Percentiles rank a stretch among this genome's conserved stretches.
Evolutionary conservation across 2,888 invertebrate species (phyloP).

Genomic region (Ophraella communa): DNA sequence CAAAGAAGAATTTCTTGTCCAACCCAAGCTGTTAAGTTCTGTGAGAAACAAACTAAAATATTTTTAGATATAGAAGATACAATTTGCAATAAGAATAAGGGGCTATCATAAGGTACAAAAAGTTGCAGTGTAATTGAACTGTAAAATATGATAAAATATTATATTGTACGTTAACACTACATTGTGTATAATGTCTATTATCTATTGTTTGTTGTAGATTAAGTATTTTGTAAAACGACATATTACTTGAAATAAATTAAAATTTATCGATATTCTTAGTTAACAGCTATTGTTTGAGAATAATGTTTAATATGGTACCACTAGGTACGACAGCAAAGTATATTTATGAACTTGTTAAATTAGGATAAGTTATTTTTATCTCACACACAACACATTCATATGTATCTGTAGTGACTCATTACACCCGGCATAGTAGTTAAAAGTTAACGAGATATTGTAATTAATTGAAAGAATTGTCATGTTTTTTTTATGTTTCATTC

Average conservation of each 20-base stretch:
- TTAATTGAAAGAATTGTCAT: conserved; percentile 1
- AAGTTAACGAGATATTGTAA: conserved; percentile 16
- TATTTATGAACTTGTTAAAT: conserved; percentile 1
- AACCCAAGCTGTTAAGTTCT: too few species aligned
- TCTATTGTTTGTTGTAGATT: not conserved
- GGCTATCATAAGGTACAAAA: too few species aligned
- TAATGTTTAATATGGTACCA: not conserved
- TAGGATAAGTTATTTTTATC: conserved; percentile 2
- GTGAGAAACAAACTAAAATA: too few species aligned
- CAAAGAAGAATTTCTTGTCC: too few species aligned
- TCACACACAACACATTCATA: not conserved
- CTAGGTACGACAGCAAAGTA: not conserved
- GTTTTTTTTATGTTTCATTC: not conserved
- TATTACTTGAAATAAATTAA: not conserved
- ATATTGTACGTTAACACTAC: not conserved
- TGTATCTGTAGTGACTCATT: conserved; percentile 14
- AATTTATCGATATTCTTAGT: not conserved
- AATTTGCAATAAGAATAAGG: too few species aligned
- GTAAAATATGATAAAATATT: not conserved
- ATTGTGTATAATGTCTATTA: not conserved
- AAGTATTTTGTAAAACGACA: not conserved
- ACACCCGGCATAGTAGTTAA: conserved; percentile 21
- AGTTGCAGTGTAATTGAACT: not conserved
- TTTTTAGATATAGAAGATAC: too few species aligned
- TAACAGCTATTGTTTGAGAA: too few species aligned